Conservation (phyloP, 2,888 invertebrate genomes). For the Pachydiplax longipennis region DNA sequence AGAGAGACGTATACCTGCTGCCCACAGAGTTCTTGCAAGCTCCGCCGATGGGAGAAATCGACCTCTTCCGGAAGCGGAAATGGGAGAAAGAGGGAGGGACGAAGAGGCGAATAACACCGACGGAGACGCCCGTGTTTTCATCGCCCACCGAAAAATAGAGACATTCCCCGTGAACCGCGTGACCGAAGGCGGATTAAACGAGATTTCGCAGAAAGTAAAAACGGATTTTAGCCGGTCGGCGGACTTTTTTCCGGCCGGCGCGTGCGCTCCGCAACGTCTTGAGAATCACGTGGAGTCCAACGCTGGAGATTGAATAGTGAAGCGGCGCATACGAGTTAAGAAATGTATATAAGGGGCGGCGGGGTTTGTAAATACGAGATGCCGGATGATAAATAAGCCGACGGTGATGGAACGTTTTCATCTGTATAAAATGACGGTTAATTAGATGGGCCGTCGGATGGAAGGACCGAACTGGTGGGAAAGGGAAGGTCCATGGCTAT, state of each 20-base stretch:
- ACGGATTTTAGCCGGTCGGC: not conserved
- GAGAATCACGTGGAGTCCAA: not conserved
- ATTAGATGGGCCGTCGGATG: no score
- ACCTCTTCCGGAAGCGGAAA: constrained; percentile 30
- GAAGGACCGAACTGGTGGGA: no score
- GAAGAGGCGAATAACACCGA: not conserved
- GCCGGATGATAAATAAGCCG: not conserved
- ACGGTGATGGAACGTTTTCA: not conserved
- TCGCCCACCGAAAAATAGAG: not conserved
- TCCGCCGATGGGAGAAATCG: constrained; percentile 10
- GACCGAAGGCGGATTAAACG: not conserved
- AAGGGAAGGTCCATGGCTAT: no score
- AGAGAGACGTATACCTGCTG: not conserved
- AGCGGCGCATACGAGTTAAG: not conserved
- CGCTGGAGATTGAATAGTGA: not conserved
- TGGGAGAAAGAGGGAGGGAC: not conserved
- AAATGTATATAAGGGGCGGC: not conserved
- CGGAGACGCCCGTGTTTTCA: not conserved
- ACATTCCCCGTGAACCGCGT: not conserved
- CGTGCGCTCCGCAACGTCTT: not conserved
- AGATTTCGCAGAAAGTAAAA: not conserved
- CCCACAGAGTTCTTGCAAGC: not conserved
- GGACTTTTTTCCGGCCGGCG: not conserved
- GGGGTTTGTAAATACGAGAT: not conserved
- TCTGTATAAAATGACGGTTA: not conserved